A percentile compares a stretch with the other conserved stretches of the same genome.
Conservation (phyloP, 2,797 vertebrate genomes). For the Mus caroli region DNA sequence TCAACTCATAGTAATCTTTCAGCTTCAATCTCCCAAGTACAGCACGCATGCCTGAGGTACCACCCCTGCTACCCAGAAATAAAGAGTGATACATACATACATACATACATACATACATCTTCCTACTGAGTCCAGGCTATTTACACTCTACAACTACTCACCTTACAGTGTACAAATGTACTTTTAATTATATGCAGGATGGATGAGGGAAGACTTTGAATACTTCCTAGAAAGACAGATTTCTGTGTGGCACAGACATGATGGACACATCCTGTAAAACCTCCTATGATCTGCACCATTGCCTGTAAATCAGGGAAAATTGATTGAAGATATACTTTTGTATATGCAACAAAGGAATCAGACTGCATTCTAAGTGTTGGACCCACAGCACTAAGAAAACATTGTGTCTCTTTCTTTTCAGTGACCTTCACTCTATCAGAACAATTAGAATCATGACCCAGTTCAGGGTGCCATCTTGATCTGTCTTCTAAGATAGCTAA, state of each 20-base stretch:
- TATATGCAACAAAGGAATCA: background rate
- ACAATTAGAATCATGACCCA: background rate
- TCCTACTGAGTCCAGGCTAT: background rate
- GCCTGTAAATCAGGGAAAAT: conserved; percentile 85
- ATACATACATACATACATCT: background rate
- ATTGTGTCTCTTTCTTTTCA: background rate
- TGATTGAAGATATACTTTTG: background rate
- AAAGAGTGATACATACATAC: background rate
- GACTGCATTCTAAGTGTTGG: background rate
- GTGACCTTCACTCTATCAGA: conserved; percentile 15
- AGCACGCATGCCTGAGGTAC: background rate
- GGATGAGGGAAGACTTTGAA: conserved; percentile 93
- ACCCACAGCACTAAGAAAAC: background rate
- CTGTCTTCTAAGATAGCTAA: background rate
- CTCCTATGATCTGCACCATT: conserved; percentile 92
- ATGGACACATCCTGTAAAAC: conserved; percentile 91
- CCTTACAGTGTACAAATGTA: conserved; percentile 96
- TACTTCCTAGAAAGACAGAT: conserved; percentile 86
- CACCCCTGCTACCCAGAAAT: too few species aligned
- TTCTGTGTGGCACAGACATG: conserved; percentile 90
- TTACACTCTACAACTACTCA: conserved; percentile 78
- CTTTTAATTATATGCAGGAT: conserved; percentile 93
- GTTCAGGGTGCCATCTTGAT: background rate
- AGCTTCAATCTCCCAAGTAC: background rate
- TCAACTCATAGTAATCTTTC: background rate